Base-by-base conservation (phyloP, 2,888 invertebrate species). In the Tipula lateralis region DNA sequence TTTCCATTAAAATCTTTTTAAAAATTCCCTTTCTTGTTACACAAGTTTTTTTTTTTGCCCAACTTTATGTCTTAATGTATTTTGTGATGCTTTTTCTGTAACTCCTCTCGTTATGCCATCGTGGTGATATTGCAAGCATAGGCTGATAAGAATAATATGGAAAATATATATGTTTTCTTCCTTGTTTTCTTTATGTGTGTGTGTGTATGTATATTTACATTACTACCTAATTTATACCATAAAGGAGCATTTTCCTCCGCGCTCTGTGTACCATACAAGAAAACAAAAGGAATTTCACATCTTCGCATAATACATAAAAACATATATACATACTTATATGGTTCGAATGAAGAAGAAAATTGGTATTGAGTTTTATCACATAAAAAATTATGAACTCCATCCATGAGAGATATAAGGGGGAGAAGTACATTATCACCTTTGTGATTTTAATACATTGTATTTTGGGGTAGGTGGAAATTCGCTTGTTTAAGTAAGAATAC, bases 1-100 rank as follows among this genome's bases (percentile, higher is more conserved):
- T 66, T 66, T 66, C 66, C 66, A 66, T 66, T 66, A 66, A 66
- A 66, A 66, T 66, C 66, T 66, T 66, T 66, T 66, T 66, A 66
- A 66, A 66, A 66, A 66, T 66, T 66, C 66, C 66, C 66, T 66
- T 66, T 66, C 24, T 66, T 66, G 66, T 66, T 66, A 19, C 50
- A 44, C 7, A 66, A 9, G 19, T 66, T 66, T 66, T 66, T 50
- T 19, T 50, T 0, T 16, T 50, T 19, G 19, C 9, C 19, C 6
- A 19, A 50, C n/a, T 44, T 13, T 44, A 24, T 24, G 24, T 66
- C 66, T 66, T 66, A 66, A 66, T 66, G 66, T 66, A 66, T 66
- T 66, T 66, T 24, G 66, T 24, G 66, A 66, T 24, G 66, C 24
- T 66, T 24, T 66, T 24, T 66, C 24, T 66, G 19, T 66, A 7